A percentile compares a stretch with the other conserved stretches of the same genome.
phyloP scores from a whole-genome alignment of 37 sponge, comb jelly and placozoan genomes.

The Oopsacas minuta region DNA sequence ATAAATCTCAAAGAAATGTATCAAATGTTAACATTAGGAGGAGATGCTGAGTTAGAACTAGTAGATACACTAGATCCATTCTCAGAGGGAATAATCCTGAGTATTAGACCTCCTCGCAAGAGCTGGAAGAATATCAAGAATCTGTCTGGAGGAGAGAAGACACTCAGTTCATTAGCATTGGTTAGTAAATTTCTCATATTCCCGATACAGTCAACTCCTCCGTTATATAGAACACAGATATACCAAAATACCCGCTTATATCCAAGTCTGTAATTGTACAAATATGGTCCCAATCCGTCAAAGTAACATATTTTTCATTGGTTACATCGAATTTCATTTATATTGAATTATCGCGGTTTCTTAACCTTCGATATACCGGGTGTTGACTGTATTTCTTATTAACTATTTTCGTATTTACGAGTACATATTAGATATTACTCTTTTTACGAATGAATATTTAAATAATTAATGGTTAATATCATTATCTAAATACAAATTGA shows the following conservation, averaged over 20 bases:
- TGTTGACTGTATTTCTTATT: background rate
- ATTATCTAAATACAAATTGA: background rate
- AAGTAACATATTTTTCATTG: too few relatives aligned
- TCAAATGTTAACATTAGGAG: slow-evolving; percentile 99
- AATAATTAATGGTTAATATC: slow-evolving; percentile 1
- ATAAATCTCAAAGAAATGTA: slow-evolving; percentile 99
- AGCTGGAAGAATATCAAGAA: slow-evolving; percentile 99
- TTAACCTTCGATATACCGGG: slow-evolving; percentile 21
- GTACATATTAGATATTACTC: background rate
- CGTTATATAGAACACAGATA: background rate
- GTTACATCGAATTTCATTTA: too few relatives aligned
- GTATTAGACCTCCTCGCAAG: slow-evolving; percentile 95
- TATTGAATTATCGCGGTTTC: too few relatives aligned
- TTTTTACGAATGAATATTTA: background rate
- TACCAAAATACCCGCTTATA: background rate
- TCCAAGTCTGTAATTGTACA: background rate
- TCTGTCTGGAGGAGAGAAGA: slow-evolving; percentile 97
- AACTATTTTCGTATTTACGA: background rate
- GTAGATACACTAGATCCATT: slow-evolving; percentile 97
- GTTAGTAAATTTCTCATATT: too few relatives aligned
- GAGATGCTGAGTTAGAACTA: slow-evolving; percentile 96
- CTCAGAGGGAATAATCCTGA: slow-evolving; percentile 96
- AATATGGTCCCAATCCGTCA: too few relatives aligned
- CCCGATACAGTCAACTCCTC: too few relatives aligned
- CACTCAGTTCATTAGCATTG: slow-evolving; percentile 97